Evolutionary conservation across 2,888 invertebrate genomes (phyloP), one percentile per base, ranked within the genome.

Genomic region (Drosophila neutralis): DNA sequence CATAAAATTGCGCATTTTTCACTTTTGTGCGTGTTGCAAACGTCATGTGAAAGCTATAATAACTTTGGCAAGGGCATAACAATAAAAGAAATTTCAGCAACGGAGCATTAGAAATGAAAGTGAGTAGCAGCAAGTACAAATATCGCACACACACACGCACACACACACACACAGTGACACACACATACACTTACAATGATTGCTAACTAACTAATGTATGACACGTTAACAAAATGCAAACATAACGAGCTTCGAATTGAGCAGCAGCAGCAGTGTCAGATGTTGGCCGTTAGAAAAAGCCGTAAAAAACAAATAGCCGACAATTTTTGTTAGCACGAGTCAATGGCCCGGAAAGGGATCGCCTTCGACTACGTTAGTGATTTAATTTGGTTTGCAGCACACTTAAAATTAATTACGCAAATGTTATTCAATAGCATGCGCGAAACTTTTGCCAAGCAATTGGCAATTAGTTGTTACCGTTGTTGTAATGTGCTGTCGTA

Each of bases 91-190:
- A 89, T 72, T 84, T 60, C 70, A 61, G 66, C 59, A 63, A 63
- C 53, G 53, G 29, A 66, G 72, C 69, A 86, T 78, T 89, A 83
- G 72, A 85, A 85, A 85, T 89, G 85, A 85, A 85, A 85, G 85
- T 85, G 86, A 89, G 86, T 66, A 87, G 78, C 78, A 76, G 53
- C 75, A 87, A 85, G 85, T 89, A 87, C 89, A 87, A 88, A 73
- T 77, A 83, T 51, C 58, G 51, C 60, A 70, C 58, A 60, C 29
- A 29, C 29, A 29, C 29, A 29, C 29, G 0, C 57, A 61, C 35
- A 59, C 36, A n/a, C 5, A 59, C 29, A 57, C n/a, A 45, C 33
- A 21, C 5, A 42, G 33, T 33, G 33, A 10, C 38, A 29, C 27
- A 56, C 40, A 63, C 36, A 60, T 18, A 61, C 51, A n/a, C 11